Base-by-base conservation (phyloP, 2,797 vertebrate species). In the Huso huso region DNA sequence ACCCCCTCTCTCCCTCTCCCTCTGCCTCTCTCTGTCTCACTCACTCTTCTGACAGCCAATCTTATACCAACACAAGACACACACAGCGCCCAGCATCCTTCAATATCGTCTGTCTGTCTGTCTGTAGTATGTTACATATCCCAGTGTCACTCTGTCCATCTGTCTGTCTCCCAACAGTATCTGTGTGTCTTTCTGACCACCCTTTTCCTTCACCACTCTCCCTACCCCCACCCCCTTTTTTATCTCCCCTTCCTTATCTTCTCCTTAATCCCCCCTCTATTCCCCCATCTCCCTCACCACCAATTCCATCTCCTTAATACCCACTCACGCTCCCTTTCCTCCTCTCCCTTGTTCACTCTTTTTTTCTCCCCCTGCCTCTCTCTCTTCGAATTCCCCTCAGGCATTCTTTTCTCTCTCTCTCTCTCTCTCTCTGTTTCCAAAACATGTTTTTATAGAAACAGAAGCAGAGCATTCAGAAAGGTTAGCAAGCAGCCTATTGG, bases 1-100 rank as follows among this genome's bases (percentile, higher is more conserved):
- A 82, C 80, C 76, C 75, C 76, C 23, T 37, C 23, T 37, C 2
- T 37, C 63, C 48, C 48, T 70, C 67, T 63, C 50, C 68, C 68
- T 66, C 62, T 62, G 68, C 69, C 69, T 62, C 68, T 37, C 65
- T 57, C 73, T 61, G 65, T 50, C n/a, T 60, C 23, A 37, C 4
- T 37, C 23, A 37, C 23, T 37, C 23, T 37, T 0, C 23, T 3
- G 23, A 37, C 23, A 37, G 23, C 23, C 23, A 37, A 37, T 37
- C 23, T 37, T 37, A 37, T 3, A 37, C 23, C 4, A 37, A 37
- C 23, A 37, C 23, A 37, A 37, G 23, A 37, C 23, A 37, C 23
- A 37, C 23, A 37, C 23, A 37, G 23, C 4, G 23, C 23, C 23
- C 23, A 37, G 23, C 23, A 37, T 37, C 23, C 23, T 37, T 37